Evolutionary conservation across 2,797 vertebrate genomes (phyloP).

Genomic region (Schizothorax lantsangensis): DNA sequence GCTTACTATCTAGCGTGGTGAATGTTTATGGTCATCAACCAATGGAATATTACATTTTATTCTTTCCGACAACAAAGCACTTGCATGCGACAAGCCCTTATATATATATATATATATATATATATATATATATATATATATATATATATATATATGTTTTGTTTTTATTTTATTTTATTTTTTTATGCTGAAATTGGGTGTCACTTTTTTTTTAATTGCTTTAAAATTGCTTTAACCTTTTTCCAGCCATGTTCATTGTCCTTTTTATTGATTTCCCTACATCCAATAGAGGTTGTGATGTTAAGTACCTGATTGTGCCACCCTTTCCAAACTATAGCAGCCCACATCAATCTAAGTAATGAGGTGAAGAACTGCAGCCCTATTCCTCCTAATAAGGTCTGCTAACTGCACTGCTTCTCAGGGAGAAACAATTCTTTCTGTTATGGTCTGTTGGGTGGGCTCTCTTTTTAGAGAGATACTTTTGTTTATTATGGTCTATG

Average conservation of each 20-base stretch:
- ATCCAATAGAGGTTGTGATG: constrained; percentile 77
- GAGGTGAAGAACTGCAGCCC: constrained; percentile 68
- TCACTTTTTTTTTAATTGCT: no score
- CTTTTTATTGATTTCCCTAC: constrained; percentile 77
- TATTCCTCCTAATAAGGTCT: constrained; percentile 45
- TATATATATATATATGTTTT: no score
- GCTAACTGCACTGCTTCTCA: constrained; percentile 34
- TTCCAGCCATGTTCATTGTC: constrained; percentile 49
- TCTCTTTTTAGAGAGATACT: constrained; percentile 71
- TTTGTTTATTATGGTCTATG: constrained; percentile 76
- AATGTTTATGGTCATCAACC: no score
- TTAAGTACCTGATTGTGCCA: constrained; percentile 72
- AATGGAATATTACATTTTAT: no score
- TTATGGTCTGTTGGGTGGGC: constrained; percentile 67
- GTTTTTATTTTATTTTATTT: no score
- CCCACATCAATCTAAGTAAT: constrained; percentile 80
- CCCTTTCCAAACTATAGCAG: constrained; percentile 71
- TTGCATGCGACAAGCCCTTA: no score
- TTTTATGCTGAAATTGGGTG: no score
- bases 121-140: no score
- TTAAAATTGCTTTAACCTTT: not conserved
- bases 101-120: no score
- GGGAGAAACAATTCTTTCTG: constrained; percentile 76
- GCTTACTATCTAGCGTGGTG: no score
- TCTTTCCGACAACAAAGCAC: no score